These are phyloP conservation scores for Montipora sp. DNA, from an alignment of 64 coral and sea anemone species.

Conservation along the genomic window DNA sequence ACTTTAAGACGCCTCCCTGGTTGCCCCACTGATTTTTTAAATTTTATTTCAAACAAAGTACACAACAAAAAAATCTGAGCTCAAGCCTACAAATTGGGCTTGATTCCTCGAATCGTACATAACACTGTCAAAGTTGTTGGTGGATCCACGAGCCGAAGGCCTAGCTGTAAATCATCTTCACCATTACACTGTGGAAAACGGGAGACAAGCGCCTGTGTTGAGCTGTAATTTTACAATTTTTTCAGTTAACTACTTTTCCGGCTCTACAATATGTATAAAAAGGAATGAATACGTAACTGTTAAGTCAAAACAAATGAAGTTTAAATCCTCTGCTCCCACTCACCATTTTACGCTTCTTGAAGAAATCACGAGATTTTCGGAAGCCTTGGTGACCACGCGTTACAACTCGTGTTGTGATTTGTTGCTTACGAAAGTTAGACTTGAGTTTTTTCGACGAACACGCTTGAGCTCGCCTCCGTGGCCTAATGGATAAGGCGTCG, in stretches of 20 bases:
- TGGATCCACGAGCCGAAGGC: too few species aligned
- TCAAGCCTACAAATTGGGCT: not conserved
- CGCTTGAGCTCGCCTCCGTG: not conserved
- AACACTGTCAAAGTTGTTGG: too few species aligned
- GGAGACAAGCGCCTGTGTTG: too few species aligned
- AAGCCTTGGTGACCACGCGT: conserved; percentile 10
- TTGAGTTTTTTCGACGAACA: not conserved
- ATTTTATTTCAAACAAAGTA: not conserved
- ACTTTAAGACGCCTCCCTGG: too few species aligned
- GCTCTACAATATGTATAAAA: too few species aligned
- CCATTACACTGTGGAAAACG: not conserved
- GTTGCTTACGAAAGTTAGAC: not conserved
- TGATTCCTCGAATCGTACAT: too few species aligned
- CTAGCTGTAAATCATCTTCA: not conserved
- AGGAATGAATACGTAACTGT: not conserved
- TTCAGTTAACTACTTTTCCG: too few species aligned
- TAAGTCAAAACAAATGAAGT: not conserved
- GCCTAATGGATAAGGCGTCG: conserved; percentile 61
- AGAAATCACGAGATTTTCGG: conserved; percentile 34
- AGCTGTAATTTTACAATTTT: too few species aligned
- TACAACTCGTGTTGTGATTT: not conserved
- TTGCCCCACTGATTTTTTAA: too few species aligned
- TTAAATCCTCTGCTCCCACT: not conserved
- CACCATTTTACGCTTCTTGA: not conserved
- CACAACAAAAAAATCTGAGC: too few species aligned